Base-by-base conservation (phyloP, 2,113 vertebrate genomes). In the Arizona elegans region DNA sequence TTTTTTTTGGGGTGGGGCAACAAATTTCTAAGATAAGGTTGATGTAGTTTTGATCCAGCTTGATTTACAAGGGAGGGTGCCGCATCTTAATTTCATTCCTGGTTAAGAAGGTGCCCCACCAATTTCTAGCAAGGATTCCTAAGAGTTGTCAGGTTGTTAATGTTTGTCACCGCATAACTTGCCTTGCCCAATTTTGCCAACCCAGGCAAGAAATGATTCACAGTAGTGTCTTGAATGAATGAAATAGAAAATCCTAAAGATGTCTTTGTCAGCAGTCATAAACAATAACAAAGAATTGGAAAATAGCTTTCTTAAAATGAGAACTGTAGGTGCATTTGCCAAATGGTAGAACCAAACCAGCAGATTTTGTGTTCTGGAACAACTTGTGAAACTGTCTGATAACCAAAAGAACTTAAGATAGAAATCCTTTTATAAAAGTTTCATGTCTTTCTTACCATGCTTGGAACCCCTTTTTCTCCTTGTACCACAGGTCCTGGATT, bases 401-500 rank as follows among this genome's bases (percentile, higher is more conserved):
- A 54, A 62, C 8, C 13, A 62, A 86, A 59, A 56, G 19, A n/a
- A n/a, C 11, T n/a, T 12, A 21, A 19, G 19, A 9, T 4, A 47
- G 38, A 33, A 26, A 26, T 53, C 11, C 29, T 52, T 62, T 26
- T 8, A n/a, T 86, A 91, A 86, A 17, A 86, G 38, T 8, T 55
- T 26, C 23, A 33, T 38, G 21, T 43, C 81, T 23, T 33, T 29
- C 47, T 58, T 50, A 33, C 53, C 47, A 58, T 8, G 8, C 12
- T 53, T 90, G 50, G 10, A 38, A 93, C 13, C 92, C 21, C 13
- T 17, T 19, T 10, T 4, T 0, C 3, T 24, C 4, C 92, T 92
- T 59, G 50, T 59, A 24, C 59, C 26, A 0, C 92, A 99, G 99
- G 98, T 99, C 86, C 95, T 99, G 98, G 99, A 99, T 96, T 99